These are phyloP conservation scores for Acanthosoma haemorrhoidale DNA, from an alignment of 2,888 invertebrate genomes.

Conservation along the genomic window DNA sequence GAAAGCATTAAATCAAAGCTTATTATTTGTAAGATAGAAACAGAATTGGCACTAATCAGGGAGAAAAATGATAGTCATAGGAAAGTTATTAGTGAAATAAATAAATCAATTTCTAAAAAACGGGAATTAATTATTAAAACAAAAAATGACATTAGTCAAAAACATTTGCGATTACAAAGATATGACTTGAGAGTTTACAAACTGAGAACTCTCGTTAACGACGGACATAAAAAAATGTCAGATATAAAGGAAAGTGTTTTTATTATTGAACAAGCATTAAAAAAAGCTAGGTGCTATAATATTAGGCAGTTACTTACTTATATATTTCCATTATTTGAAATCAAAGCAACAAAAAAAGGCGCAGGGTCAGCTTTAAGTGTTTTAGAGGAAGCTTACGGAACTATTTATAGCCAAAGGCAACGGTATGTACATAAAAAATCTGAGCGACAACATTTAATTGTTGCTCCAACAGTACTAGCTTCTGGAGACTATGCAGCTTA, in stretches of 20 bases:
- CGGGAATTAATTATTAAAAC: conserved; percentile 46
- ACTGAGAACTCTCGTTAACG: conserved; percentile 54
- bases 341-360: conserved; percentile 45
- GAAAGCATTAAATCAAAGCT: conserved; percentile 49
- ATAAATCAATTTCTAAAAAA: conserved; percentile 47
- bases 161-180: conserved; percentile 54
- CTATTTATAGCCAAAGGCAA: conserved; percentile 70
- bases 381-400: conserved; percentile 68
- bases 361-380: conserved; percentile 51
- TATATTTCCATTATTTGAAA: conserved; percentile 60
- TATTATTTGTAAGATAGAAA: conserved; percentile 52
- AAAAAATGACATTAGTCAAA: conserved; percentile 47
- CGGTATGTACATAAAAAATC: conserved; percentile 68
- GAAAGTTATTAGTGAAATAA: conserved; percentile 54
- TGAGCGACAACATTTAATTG: conserved; percentile 68
- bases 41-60: conserved; percentile 55
- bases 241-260: conserved; percentile 42
- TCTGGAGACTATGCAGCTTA: conserved; percentile 79
- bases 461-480: conserved; percentile 75
- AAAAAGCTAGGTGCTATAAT: conserved; percentile 53
- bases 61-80: conserved; percentile 55
- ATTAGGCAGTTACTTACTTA: conserved; percentile 60
- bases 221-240: conserved; percentile 52
- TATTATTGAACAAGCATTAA: conserved; percentile 52
- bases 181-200: conserved; percentile 60